Evolutionary conservation across 2,888 invertebrate genomes (phyloP), one percentile per base, ranked within the genome.

Genomic region (Frankliniella fusca): DNA sequence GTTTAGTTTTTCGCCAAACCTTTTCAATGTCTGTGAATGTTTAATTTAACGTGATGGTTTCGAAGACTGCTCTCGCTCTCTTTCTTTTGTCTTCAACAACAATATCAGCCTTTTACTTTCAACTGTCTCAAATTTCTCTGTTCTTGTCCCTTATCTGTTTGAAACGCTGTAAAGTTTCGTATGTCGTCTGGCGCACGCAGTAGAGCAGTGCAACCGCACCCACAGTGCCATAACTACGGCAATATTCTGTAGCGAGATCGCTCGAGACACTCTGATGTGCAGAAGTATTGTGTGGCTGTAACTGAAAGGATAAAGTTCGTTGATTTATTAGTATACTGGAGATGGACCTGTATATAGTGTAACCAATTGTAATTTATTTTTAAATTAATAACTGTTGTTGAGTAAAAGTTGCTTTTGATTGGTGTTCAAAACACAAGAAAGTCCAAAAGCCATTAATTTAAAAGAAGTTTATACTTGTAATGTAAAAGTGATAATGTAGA

Each of bases 331-430:
- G 70, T 27, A 76, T 76, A 76, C 70, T 76, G 70, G 70, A 76
- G 70, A 23, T 76, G 70, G 70, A 23, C 23, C 12, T 76, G 70
- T 76, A 76, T 27, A 76, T 76, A 76, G 70, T 76, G 70, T 76
- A 76, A 76, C 70, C 70, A 76, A 76, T 76, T 76, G 70, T 76
- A 76, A 76, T 76, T 76, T 76, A 76, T 76, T 76, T 76, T 76
- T 76, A 76, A 76, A 76, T 76, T 76, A 76, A 76, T 76, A 76
- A 76, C 70, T 76, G 70, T 76, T 76, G 70, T 76, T 27, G 23
- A 76, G 70, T 76, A 76, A 76, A 27, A 27, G 70, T 76, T 76
- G 70, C 70, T 76, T 76, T 76, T 76, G 70, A 76, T 76, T 76
- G 70, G 70, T 76, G 70, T 76, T 76, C 12, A 76, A 76, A 76